Evolutionary conservation across 2,797 vertebrate genomes (phyloP), one percentile per base, ranked within the genome.

Genomic region (Chelidonichthys spinosus): DNA sequence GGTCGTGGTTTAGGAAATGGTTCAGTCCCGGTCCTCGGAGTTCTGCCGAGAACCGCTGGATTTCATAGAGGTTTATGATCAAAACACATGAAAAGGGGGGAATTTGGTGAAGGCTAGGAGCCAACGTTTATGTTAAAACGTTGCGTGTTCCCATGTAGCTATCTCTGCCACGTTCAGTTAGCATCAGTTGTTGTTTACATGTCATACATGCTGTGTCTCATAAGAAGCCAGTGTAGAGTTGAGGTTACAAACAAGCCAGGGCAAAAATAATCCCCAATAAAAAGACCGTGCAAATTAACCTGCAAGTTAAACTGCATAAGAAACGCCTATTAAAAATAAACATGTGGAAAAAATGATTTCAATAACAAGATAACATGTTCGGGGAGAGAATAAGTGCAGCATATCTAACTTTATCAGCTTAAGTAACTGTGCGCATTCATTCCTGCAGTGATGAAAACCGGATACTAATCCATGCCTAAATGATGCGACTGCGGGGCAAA

Each of bases 1-100:
- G 93, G 93, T 94, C 86, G 73, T 90, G 87, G 92, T 94, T 92
- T 87, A 90, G 91, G 92, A 94, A 95, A 95, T 89, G 90, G 83
- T 86, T 93, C 89, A 89, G 85, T 54, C 81, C 84, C 86, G 37
- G 85, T 89, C 84, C 85, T 93, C 76, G 25, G 81, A 87, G 88
- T 86, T 88, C 81, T 92, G 84, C 87, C 80, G 66, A 83, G 81
- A 91, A 92, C 90, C 82, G 56, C 87, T 71, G 81, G 82, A 80
- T 89, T 91, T 91, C 87, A 79, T 72, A 17, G 86, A 82, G 85
- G 77, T 84, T 92, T 84, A 68, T 84, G 89, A 90, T 90, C 69
- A 89, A 88, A 92, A 92, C 88, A 85, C 86, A 89, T 90, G 84
- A 90, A 90, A 87, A 54, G 69, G 52, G 33, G 39, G 46, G 32